Base-by-base conservation (phyloP, 2,888 invertebrate genomes). In the Melieria crassipennis region DNA sequence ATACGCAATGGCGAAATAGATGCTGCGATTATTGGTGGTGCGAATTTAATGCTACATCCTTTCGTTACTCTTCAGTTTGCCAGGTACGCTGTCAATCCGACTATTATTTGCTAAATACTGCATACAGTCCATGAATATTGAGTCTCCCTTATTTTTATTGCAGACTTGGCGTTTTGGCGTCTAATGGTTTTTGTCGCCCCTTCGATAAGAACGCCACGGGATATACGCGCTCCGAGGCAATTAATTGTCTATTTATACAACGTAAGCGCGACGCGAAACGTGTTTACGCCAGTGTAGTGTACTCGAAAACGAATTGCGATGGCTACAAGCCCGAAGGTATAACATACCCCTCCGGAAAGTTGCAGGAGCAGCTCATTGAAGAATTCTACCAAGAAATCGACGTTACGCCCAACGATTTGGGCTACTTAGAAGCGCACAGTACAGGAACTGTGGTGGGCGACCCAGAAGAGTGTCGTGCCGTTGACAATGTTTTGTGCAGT, bases 361-460 rank as follows among this genome's bases (percentile, higher is more conserved):
- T 90, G 67, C 92, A 92, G 83, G 89, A 89, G 74, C 84, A 89
- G 72, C 85, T 92, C 0, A 85, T 92, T 1, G 85, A 87, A 0
- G 91, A 92, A 79, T 91, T 92, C 80, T 92, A 92, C 79, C 87
- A 89, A 62, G 92, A 92, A 82, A 91, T 93, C 75, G 89, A 90
- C 60, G 87, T 97, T 13, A 89, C 91, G 70, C 95, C 96, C 0
- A 86, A 87, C 4, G 86, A 88, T 1, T 88, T 97, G 68, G 91
- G 78, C 0, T 97, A 92, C 82, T 89, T 97, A 2, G 97, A 97
- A 56, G 95, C 96, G 70, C 97, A 96, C 78, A 93, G 94, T 75
- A 93, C 94, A 70, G 94, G 94, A 0, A 94, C 93, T 0, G 88
- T 88, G 75, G 93, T 94, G 4, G 96, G 98, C n/a, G 98, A 98